Percentiles rank a stretch among this genome's conserved stretches.
Evolutionary conservation across 2,888 invertebrate species (phyloP).

Genomic region (Phaonia tiefii): DNA sequence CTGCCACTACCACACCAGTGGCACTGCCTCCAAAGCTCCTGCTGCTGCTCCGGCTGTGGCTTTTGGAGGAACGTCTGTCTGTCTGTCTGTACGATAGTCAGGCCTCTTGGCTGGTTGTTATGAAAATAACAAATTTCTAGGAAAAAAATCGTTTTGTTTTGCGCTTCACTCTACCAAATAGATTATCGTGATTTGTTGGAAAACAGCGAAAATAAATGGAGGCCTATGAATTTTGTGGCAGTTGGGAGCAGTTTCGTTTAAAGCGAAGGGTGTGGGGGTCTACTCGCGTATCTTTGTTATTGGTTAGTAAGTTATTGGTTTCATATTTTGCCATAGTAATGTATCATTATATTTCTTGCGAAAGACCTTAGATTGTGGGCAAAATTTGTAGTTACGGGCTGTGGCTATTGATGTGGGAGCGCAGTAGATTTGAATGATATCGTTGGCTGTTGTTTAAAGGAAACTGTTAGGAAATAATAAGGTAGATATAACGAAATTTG

Average conservation of each 20-base stretch:
- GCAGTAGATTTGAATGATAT: too few relatives aligned
- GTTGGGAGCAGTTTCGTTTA: not conserved
- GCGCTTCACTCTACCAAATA: conserved; percentile 43
- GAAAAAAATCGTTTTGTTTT: conserved; percentile 50
- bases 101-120: conserved; percentile 1
- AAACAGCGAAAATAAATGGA: conserved; percentile 52
- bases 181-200: conserved; percentile 67
- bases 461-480: too few relatives aligned
- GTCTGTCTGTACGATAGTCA: not conserved
- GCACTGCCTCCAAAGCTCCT: conserved; percentile 30
- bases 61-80: not conserved
- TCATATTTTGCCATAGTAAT: conserved; percentile 20
- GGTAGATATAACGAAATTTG: too few relatives aligned
- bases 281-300: not conserved
- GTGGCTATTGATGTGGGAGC: too few relatives aligned
- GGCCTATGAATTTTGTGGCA: conserved; percentile 49
- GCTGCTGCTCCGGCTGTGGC: conserved; percentile 24
- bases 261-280: too few relatives aligned
- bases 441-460: too few relatives aligned
- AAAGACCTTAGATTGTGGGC: conserved; percentile 13
- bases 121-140: conserved; percentile 55
- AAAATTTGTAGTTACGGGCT: not conserved
- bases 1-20: conserved; percentile 13
- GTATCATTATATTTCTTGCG: conserved; percentile 29
- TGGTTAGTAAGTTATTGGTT: not conserved